Conservation (phyloP, 2,797 vertebrate genomes). For the Pteronotus mesoamericanus region DNA sequence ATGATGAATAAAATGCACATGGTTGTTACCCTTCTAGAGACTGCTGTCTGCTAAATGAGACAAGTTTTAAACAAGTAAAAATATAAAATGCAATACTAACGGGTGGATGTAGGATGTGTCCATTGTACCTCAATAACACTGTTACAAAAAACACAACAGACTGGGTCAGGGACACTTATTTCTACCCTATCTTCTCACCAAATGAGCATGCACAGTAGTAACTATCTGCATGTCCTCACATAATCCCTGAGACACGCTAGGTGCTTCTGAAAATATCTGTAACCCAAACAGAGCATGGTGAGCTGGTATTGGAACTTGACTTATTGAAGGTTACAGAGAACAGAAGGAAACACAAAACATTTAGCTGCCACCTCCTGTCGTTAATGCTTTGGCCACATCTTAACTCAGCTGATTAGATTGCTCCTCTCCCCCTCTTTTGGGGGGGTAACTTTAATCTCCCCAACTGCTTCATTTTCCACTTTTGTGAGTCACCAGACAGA, state of each 20-base stretch:
- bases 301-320: neutral
- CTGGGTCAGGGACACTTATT: neutral
- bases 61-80: neutral
- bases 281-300: neutral
- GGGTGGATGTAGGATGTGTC: neutral
- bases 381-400: slow-evolving; percentile 1
- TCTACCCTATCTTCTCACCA: neutral
- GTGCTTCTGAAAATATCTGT: neutral
- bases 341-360: slow-evolving; percentile 15
- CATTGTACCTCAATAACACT: neutral
- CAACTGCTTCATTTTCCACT: slow-evolving; percentile 67
- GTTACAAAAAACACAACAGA: neutral
- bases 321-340: neutral
- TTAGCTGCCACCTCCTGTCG: neutral
- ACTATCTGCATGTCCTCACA: accelerated
- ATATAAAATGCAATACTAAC: neutral
- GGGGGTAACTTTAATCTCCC: slow-evolving; percentile 17
- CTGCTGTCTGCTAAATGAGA: neutral
- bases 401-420: slow-evolving; percentile 32
- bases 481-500: slow-evolving; percentile 62
- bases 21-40: accelerated
- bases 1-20: accelerated
- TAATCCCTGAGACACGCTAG: no score
- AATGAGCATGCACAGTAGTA: accelerated
- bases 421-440: neutral